Evolutionary conservation across 2,888 invertebrate genomes (phyloP), one percentile per base, ranked within the genome.

Genomic region (Diarsia brunnea): DNA sequence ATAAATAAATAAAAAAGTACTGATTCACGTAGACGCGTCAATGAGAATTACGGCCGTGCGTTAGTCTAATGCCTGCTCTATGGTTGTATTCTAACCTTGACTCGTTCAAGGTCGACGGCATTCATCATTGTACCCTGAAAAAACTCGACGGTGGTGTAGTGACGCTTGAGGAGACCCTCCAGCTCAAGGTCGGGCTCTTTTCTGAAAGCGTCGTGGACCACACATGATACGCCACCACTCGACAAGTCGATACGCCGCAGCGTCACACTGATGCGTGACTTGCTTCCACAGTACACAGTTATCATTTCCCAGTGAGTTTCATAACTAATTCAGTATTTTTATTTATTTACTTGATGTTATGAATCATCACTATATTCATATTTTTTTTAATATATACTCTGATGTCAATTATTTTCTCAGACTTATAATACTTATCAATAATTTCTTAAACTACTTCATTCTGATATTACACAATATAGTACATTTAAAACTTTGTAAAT

Each of bases 91-190:
- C 97, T 97, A 98, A 99, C 99, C 99, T 99, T 99, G 97, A 99
- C 99, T 97, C 99, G 97, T 97, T 99, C 99, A 98, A 99, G 98
- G 98, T 99, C 99, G 97, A 99, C 99, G 94, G 99, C 99, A 97
- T 99, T 99, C 99, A 99, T 99, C 98, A 99, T 99, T 96, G 99
- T 99, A 97, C 99, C 99, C 98, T 99, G 99, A 98, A 99, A 99
- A 98, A 99, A 99, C 98, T 99, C 99, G 98, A 99, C 99, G 96
- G 99, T 99, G 94, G 99, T 99, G 98, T 99, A 99, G 98, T 99
- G 99, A 96, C 99, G 98, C 97, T 99, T 99, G 97, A 99, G 99
- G 94, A 99, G 98, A 97, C 99, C 99, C 97, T 99, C 99, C 97
- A 99, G 97, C 97, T 99, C 99, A 97, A 99, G 98, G 97, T 99